A percentile compares a stretch with the other conserved stretches of the same genome.
Evolutionary conservation across 2,797 vertebrate species (phyloP).

Genomic region (Chromis chromis): DNA sequence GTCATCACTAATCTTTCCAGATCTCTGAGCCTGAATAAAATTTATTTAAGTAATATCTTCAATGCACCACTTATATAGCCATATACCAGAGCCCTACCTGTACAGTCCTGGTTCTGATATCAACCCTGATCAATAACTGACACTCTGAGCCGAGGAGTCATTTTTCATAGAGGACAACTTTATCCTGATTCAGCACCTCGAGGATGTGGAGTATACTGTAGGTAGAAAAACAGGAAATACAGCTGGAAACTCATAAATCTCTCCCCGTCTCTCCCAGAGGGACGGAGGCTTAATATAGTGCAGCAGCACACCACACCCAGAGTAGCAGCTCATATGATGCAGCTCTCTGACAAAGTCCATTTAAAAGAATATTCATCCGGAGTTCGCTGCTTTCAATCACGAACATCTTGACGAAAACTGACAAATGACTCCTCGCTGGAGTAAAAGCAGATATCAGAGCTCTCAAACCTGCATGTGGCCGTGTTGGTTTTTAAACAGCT

Average conservation of each 20-base stretch:
- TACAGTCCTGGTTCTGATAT: slow-evolving; percentile 13
- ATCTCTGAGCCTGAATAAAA: too few relatives aligned
- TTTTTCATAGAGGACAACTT: slow-evolving; percentile 47
- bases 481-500: slow-evolving; percentile 36
- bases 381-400: slow-evolving; percentile 11
- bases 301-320: slow-evolving; percentile 28
- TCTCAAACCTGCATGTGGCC: not conserved
- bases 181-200: slow-evolving; percentile 50
- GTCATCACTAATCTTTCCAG: too few relatives aligned
- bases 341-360: slow-evolving; percentile 28
- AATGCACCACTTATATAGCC: not conserved
- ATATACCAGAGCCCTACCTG: not conserved
- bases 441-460: slow-evolving; percentile 4
- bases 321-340: not conserved
- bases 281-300: not conserved
- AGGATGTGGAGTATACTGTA: slow-evolving; percentile 16
- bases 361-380: slow-evolving; percentile 4
- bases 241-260: slow-evolving; percentile 51
- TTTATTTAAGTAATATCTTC: not conserved
- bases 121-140: slow-evolving; percentile 57
- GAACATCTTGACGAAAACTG: slow-evolving; percentile 4
- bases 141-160: slow-evolving; percentile 29
- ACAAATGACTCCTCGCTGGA: slow-evolving; percentile 25
- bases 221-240: slow-evolving; percentile 18
- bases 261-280: slow-evolving; percentile 27